Evolutionary conservation across 2,888 invertebrate genomes (phyloP), one percentile per base, ranked within the genome.

Genomic region (Drosophila kanekoi): DNA sequence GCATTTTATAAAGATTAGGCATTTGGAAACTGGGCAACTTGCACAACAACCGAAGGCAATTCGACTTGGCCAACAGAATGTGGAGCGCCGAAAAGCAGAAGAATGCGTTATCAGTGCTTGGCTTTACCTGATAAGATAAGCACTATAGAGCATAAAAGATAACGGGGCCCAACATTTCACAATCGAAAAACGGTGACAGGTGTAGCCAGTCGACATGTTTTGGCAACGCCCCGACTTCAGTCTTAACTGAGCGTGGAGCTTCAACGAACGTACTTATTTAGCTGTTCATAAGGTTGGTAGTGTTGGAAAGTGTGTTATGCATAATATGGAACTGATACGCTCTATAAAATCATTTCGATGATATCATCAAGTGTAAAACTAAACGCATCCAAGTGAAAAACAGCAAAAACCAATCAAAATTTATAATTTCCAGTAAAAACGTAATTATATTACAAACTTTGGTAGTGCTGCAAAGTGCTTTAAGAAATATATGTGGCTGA

Each of bases 181-280:
- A 87, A 89, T 86, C 74, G 71, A 61, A 43, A 49, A 76, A 57
- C 54, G 32, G 38, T 73, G 72, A 67, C 81, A 83, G 66, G 80
- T 87, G 79, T 61, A 75, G 53, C 53, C 54, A 53, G 58, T 54
- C 52, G 45, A 61, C 54, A 57, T 63, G 52, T 73, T 77, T 75
- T 68, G 79, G 77, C 78, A 81, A 83, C 85, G 80, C 81, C 79
- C 76, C 81, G 78, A 77, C 72, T 88, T 90, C 76, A 91, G 91
- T 91, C 83, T 76, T 60, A 87, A 77, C 72, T 79, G 79, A 81
- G 74, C 88, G 85, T 83, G 86, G 81, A 80, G 77, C 86, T 71
- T 79, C 68, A 77, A 79, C 87, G 81, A 88, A 91, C 89, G 87
- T 88, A 66, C 63, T 63, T 64, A 44, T 20, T 89, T 89, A 87